Base-by-base conservation (phyloP, 2,888 invertebrate species). In the Drosophila tanythrix region DNA sequence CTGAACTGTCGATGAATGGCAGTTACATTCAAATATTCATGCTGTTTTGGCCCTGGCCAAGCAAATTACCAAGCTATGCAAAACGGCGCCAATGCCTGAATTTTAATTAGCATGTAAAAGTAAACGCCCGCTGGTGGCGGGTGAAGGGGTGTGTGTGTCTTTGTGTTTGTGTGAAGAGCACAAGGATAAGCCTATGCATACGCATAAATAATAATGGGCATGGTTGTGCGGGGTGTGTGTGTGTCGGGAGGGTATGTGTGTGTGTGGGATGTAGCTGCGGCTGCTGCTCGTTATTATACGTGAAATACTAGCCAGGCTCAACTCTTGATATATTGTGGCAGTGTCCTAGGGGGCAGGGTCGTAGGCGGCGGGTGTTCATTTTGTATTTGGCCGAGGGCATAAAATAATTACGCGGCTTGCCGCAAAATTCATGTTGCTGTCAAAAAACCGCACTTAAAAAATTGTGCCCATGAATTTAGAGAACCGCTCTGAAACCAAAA, bases 341-440 rank as follows among this genome's bases (percentile, higher is more conserved):
- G 66, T 62, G 50, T 63, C 35, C 48, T 43, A 35, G n/a, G 36
- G 31, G 61, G 56, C 52, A 51, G 53, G 15, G n/a, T 27, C 10
- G 56, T 52, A 27, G 58, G 56, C 31, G 29, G 21, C 53, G 50
- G 55, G 46, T 36, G 66, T 48, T 70, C 56, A 66, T 82, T 80
- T 84, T 82, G 75, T 43, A 18, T 82, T 87, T 81, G 69, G 79
- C 76, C 81, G 74, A 70, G 72, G 70, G 76, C 85, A 89, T 91
- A 82, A 90, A 90, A 91, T 91, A 91, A 90, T 90, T 90, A 91
- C 81, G 79, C 81, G 84, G 82, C 81, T 78, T 79, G 82, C 85
- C 88, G 75, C 87, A 86, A 87, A 81, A 89, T 88, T 88, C 88
- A 88, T 85, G 90, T 86, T 70, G 55, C 81, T 81, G 79, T 73